A percentile compares a stretch with the other conserved stretches of the same genome.
phyloP scores from a whole-genome alignment of 2,888 invertebrate species.

The Cheilosia scutellata region DNA sequence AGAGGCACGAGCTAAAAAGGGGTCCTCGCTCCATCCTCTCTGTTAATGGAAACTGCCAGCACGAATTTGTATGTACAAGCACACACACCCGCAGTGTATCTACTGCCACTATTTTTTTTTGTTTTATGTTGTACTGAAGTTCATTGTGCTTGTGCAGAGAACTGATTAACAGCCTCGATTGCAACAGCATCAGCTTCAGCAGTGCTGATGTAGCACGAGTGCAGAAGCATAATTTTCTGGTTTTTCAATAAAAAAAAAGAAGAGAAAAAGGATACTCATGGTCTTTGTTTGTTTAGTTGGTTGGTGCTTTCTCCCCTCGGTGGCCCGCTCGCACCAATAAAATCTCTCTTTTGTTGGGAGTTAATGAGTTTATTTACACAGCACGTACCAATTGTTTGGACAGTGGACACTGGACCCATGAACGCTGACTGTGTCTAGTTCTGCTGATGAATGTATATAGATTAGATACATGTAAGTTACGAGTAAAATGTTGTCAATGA shows the following conservation, averaged over 20 bases:
- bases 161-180: conserved; percentile 62
- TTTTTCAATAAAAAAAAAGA: conserved; percentile 17
- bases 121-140: conserved; percentile 48
- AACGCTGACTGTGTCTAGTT: conserved; percentile 32
- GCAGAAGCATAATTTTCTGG: conserved; percentile 56
- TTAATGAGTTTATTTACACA: conserved; percentile 73
- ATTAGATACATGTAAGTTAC: conserved; percentile 29
- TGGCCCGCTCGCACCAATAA: background rate
- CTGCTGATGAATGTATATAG: conserved; percentile 38
- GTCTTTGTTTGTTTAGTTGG: conserved; percentile 7
- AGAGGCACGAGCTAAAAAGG: conserved; percentile 72
- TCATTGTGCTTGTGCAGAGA: conserved; percentile 67
- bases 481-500: conserved; percentile 45
- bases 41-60: conserved; percentile 64
- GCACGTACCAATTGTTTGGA: conserved; percentile 70
- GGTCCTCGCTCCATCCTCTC: conserved; percentile 36
- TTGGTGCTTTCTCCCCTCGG: conserved; percentile 12
- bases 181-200: conserved; percentile 32
- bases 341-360: conserved; percentile 33
- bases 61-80: conserved; percentile 53
- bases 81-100: conserved; percentile 9
- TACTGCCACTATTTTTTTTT: background rate
- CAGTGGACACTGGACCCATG: conserved; percentile 3
- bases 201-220: conserved; percentile 66
- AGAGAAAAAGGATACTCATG: conserved; percentile 51